A percentile compares a stretch with the other conserved stretches of the same genome.
phyloP scores from a whole-genome alignment of 2,113 vertebrate genomes.

The Ranitomeya variabilis region DNA sequence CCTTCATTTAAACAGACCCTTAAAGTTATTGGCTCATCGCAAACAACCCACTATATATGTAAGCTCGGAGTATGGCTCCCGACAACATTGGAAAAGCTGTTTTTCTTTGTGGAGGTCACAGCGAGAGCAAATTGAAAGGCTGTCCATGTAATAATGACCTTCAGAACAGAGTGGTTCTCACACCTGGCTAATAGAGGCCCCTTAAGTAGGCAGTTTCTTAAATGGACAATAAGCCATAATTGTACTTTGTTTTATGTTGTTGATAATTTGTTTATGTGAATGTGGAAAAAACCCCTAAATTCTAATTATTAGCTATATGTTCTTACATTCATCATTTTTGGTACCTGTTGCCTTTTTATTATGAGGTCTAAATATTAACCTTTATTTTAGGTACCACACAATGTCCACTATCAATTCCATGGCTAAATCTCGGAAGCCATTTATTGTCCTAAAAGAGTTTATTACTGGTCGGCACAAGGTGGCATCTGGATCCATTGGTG shows the following conservation, averaged over 20 bases:
- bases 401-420: background rate
- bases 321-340: background rate
- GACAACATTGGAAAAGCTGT: background rate
- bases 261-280: background rate
- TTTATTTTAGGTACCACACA: constrained; percentile 4
- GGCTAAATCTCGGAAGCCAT: constrained; percentile 30
- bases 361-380: background rate
- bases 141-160: background rate
- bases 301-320: background rate
- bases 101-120: background rate
- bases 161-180: background rate
- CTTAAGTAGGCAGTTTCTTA: background rate
- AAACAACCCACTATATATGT: background rate
- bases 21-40: too few relatives aligned
- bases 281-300: background rate
- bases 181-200: background rate
- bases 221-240: background rate
- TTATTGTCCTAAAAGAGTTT: constrained; percentile 68
- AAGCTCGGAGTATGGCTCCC: background rate
- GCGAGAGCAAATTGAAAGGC: background rate
- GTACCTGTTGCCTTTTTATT: background rate
- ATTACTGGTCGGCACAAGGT: constrained; percentile 69
- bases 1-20: background rate
- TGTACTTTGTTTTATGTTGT: background rate
- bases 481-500: constrained; percentile 70